phyloP scores from a whole-genome alignment of 2,113 vertebrate genomes.

The Nestor notabilis region DNA sequence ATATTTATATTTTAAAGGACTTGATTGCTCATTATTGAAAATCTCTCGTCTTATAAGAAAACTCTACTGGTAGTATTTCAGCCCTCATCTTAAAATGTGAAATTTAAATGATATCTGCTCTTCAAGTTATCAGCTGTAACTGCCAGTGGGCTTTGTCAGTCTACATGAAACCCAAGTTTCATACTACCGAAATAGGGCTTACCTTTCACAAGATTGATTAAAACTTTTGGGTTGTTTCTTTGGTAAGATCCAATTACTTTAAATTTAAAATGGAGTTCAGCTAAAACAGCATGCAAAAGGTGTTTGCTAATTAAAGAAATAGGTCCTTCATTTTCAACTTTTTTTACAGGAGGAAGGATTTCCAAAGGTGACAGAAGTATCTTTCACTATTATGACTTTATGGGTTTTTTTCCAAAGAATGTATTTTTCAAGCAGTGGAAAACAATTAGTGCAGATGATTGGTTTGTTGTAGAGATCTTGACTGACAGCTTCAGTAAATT shows the following conservation, averaged over 20 bases:
- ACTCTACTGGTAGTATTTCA: background rate
- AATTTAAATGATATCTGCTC: background rate
- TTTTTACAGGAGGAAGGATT: background rate
- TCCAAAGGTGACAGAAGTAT: background rate
- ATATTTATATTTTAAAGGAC: background rate
- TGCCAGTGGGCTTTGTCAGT: background rate
- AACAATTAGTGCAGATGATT: background rate
- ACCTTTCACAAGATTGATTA: background rate
- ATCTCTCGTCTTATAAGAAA: background rate
- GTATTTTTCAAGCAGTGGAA: background rate
- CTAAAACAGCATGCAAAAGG: background rate
- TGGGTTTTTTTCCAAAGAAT: background rate
- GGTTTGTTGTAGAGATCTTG: background rate
- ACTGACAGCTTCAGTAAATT: background rate
- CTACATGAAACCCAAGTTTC: background rate
- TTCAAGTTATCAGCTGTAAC: background rate
- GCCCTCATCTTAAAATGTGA: slow-evolving; percentile 14
- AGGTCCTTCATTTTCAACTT: background rate
- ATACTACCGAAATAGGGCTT: background rate
- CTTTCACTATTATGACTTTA: background rate
- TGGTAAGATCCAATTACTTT: background rate
- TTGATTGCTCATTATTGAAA: background rate
- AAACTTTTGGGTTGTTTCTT: background rate
- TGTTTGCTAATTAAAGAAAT: background rate
- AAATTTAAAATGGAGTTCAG: background rate